Evolutionary conservation across 2,797 vertebrate species (phyloP), one percentile per base, ranked within the genome.

Genomic region (Fistularia commersonii): DNA sequence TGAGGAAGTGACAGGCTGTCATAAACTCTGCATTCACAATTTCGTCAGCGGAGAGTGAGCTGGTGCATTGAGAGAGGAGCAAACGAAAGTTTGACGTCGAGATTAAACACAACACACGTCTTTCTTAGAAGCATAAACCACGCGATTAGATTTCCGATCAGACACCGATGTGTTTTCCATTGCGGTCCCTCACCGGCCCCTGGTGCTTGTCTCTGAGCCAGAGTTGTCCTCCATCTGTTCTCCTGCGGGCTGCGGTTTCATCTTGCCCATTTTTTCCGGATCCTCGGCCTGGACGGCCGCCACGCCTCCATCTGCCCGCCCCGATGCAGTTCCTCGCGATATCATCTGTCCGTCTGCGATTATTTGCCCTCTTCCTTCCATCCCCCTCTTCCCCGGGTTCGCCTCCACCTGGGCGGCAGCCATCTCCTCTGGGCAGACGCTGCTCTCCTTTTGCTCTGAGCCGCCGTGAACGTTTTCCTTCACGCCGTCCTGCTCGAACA

Each of bases 21-120:
- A 93, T 88, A 77, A 98, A 98, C 50, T 92, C 91, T 69, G 90
- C 85, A 0, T 88, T 92, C 32, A 92, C 87, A 13, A 69, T 74
- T 57, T 78, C 90, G 68, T 94, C 96, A 59, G 6, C 60, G 41
- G 14, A 45, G 46, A 35, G 4, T 58, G 6, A 14, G 50, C 32
- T 15, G 15, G 38, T 41, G 12, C 23, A n/a, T 34, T 1, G 10
- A 23, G 12, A 12, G 23, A 38, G 12, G 34, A 23, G 11, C 44
- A 6, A 12, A 43, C 5, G 49, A 54, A 9, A 8, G 11, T 14
- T 23, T 14, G 36, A 15, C 13, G n/a, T 36, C 9, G 33, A 12
- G 3, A 2, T 7, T 11, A 36, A 32, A 32, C 53, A 11, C 32
- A 41, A 48, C 14, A 43, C 41, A 31, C 36, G 1, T 50, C 45